Evolutionary conservation across 1,140 invertebrate species (phyloP).

Genomic region (Trigoniulus corallinus): DNA sequence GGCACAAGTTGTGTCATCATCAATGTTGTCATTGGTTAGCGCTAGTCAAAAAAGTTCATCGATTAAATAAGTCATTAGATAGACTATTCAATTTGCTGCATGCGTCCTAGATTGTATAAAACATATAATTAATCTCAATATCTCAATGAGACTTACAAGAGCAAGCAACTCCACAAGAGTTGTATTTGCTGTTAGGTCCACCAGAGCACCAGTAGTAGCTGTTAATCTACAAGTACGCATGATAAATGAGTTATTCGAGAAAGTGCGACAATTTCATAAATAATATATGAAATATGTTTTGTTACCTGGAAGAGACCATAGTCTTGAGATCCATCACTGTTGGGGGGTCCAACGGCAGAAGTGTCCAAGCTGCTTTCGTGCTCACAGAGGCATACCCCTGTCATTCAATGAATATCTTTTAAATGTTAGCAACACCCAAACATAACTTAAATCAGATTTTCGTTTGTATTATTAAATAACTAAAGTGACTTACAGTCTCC

Average conservation of each 20-base stretch:
- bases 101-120: not conserved
- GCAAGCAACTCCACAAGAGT: not conserved
- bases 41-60: not conserved
- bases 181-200: not conserved
- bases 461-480: not conserved
- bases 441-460: not conserved
- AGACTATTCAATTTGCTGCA: not conserved
- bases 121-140: too few species aligned
- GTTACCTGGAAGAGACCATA: constrained; percentile 1
- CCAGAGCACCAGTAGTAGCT: not conserved
- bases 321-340: not conserved
- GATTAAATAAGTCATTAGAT: not conserved
- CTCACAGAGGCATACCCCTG: not conserved
- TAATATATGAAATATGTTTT: too few species aligned
- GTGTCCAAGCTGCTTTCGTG: not conserved
- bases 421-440: not conserved
- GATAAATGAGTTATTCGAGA: too few species aligned
- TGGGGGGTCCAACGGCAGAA: not conserved
- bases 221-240: not conserved
- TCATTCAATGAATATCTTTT: not conserved
- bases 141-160: not conserved
- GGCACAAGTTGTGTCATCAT: not conserved
- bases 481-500: not conserved
- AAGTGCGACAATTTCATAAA: too few species aligned
- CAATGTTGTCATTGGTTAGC: not conserved